A percentile compares a stretch with the other conserved stretches of the same genome.
Conservation (phyloP, 2,113 vertebrate species). For the Sardina pilchardus region DNA sequence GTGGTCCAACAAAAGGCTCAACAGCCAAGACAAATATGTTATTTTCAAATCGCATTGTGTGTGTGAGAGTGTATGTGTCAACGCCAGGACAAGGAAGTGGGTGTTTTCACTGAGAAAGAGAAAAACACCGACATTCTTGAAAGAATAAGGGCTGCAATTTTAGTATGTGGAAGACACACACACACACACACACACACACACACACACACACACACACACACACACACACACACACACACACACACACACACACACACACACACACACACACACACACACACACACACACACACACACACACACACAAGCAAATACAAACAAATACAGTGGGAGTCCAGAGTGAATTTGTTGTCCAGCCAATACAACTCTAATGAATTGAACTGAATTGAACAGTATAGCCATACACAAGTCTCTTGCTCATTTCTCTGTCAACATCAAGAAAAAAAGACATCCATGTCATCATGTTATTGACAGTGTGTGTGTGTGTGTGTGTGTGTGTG, state of each 20-base stretch:
- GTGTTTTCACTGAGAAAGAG: neutral
- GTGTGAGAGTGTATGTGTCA: neutral
- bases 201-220: neutral
- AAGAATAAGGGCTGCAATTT: neutral
- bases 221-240: neutral
- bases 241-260: no score
- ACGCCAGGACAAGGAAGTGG: neutral
- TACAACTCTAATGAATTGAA: no score
- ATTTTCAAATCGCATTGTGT: neutral
- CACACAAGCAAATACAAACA: no score
- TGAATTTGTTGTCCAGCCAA: no score
- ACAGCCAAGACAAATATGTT: neutral
- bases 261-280: no score
- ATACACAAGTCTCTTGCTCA: no score
- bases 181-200: neutral
- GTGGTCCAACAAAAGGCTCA: neutral
- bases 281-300: no score
- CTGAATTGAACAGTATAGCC: no score
- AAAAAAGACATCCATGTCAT: no score
- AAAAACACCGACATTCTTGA: constrained; percentile 4
- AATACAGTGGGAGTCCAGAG: no score
- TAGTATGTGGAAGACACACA: neutral
- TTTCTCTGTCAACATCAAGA: no score
- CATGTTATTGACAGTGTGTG: neutral
- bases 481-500: neutral